These are phyloP conservation scores for Tachysurus vachellii DNA, from an alignment of 2,113 vertebrate species.

Conservation along the genomic window DNA sequence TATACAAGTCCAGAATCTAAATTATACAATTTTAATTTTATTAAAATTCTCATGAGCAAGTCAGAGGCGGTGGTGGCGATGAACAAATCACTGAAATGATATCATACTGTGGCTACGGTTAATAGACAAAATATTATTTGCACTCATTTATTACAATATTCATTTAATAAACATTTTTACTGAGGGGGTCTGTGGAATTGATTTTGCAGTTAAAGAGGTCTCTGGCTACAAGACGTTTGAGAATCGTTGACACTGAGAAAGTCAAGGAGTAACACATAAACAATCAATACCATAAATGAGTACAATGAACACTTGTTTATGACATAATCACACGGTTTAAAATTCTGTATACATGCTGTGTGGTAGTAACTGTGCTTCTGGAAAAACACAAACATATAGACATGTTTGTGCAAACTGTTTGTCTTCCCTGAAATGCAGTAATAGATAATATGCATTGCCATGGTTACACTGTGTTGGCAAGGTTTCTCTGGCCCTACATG, in stretches of 20 bases:
- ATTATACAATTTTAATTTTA: no score
- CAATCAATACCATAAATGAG: background rate
- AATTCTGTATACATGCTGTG: background rate
- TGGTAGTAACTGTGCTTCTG: background rate
- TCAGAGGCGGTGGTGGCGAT: no score
- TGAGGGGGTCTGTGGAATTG: background rate
- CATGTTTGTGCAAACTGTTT: constrained; percentile 19
- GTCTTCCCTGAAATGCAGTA: constrained; percentile 21
- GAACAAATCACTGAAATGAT: no score
- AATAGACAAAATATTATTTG: no score
- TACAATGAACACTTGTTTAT: background rate
- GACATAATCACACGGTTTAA: background rate
- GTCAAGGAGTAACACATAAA: background rate
- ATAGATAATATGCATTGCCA: constrained; percentile 35
- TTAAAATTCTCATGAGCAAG: no score
- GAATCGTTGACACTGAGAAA: background rate
- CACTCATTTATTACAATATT: no score
- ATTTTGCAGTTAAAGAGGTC: background rate
- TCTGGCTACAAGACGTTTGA: background rate
- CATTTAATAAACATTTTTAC: background rate
- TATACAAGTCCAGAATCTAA: no score
- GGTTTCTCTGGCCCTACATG: background rate
- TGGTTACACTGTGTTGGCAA: constrained; percentile 39
- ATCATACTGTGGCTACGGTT: no score
- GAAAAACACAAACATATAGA: background rate